Evolutionary conservation across 2,113 vertebrate species (phyloP).

Genomic region (Eudyptes chrysolophus): DNA sequence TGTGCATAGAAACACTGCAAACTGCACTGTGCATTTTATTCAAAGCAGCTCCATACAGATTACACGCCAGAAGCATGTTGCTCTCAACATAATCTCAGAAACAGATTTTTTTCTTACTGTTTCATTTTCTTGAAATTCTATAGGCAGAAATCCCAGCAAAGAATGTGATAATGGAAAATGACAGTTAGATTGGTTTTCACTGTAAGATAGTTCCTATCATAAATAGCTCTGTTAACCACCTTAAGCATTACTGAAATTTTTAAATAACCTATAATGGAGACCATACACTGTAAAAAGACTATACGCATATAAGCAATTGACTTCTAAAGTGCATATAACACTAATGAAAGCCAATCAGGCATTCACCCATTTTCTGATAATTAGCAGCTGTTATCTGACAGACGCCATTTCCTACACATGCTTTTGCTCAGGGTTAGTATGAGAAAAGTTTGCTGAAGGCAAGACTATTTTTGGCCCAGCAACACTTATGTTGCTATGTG

Average conservation of each 20-base stretch:
- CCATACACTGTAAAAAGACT: not conserved
- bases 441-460: slow-evolving; percentile 65
- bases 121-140: not conserved
- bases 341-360: not conserved
- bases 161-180: not conserved
- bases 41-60: not conserved
- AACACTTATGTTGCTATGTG: slow-evolving; percentile 63
- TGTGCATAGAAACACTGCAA: not conserved
- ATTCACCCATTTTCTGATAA: slow-evolving; percentile 46
- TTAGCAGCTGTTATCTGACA: slow-evolving; percentile 61
- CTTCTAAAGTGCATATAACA: not conserved
- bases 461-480: slow-evolving; percentile 69
- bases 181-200: not conserved
- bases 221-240: not conserved
- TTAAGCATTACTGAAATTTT: not conserved
- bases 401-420: slow-evolving; percentile 60
- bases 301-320: not conserved
- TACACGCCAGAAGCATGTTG: not conserved
- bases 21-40: not conserved
- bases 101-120: not conserved
- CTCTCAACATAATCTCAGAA: not conserved
- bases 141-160: not conserved
- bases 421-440: slow-evolving; percentile 61
- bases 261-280: not conserved
- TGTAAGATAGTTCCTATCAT: not conserved